These are phyloP conservation scores for Scophthalmus maximus DNA, from an alignment of 2,113 vertebrate species.

Conservation along the genomic window DNA sequence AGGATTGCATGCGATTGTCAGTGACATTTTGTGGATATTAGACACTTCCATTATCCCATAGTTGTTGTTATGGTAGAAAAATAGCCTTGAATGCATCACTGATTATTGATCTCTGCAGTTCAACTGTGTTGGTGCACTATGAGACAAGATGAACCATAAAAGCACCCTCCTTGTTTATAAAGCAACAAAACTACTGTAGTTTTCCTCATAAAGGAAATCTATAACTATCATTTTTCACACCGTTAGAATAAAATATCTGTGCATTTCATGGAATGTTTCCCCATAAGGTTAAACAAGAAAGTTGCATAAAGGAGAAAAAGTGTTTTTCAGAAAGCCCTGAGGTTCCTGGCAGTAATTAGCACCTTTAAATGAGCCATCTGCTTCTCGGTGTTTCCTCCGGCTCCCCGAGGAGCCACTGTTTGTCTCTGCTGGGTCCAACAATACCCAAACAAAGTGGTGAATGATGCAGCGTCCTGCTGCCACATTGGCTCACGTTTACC, in stretches of 20 bases:
- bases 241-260: constrained; percentile 11
- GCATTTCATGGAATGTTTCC: no score
- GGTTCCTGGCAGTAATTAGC: constrained; percentile 72
- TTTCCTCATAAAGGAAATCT: background rate
- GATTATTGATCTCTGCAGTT: background rate
- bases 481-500: constrained; percentile 43
- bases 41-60: constrained; percentile 4
- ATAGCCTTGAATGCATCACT: constrained; percentile 24
- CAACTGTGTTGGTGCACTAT: background rate
- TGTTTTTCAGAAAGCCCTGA: constrained; percentile 34
- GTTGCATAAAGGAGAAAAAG: constrained; percentile 11
- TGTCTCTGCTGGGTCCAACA: constrained; percentile 64
- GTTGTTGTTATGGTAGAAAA: constrained; percentile 3
- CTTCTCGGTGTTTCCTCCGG: constrained; percentile 51
- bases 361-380: constrained; percentile 78
- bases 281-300: constrained; percentile 4
- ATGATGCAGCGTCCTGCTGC: constrained; percentile 57
- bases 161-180: background rate
- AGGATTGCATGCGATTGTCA: background rate
- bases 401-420: constrained; percentile 59
- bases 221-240: background rate
- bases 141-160: background rate
- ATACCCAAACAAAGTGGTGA: constrained; percentile 63
- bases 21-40: constrained; percentile 16
- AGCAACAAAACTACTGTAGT: background rate